Evolutionary conservation across 1,140 invertebrate species (phyloP), one percentile per base, ranked within the genome.

Genomic region (Gerris buenoi): DNA sequence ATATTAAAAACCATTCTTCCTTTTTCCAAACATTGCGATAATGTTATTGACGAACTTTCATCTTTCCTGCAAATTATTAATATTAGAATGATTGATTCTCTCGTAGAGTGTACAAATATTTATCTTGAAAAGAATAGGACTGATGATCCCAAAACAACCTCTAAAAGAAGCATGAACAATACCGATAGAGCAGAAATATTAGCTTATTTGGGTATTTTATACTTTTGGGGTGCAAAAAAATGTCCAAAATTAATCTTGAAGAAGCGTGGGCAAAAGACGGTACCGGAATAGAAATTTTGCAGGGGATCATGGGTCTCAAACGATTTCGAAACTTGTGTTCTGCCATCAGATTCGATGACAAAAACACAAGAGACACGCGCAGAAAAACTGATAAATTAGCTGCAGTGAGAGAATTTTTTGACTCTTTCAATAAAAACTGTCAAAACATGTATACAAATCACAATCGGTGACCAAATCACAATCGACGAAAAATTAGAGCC

Each of bases 401-500:
- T 64, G 72, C 74, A 14, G 74, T 79, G 58, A 63, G 75, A 56
- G 68, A 75, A 57, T 18, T 77, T 10, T 78, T 76, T 70, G 72
- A 77, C 61, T 46, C 61, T 5, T 76, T 79, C 68, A 71, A 74
- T 18, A 2, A 69, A 14, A 76, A 73, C 3, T 78, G 75, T 69
- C 67, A 75, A 60, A 70, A 74, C n/a, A n/a, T n/a, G n/a, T n/a
- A n/a, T n/a, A n/a, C n/a, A n/a, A n/a, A n/a, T n/a, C n/a, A n/a
- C n/a, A n/a, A n/a, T n/a, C n/a, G n/a, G n/a, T n/a, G n/a, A n/a
- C n/a, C n/a, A 76, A 23, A 68, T 76, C 3, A 77, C 74, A n/a
- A 74, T 79, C 26, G 78, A 81, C 69, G 76, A 81, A 70, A 77
- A 75, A 70, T 70, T 80, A 1, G 67, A 74, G 66, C 66, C 67